Base-by-base conservation (phyloP, 2,888 invertebrate species). In the Drosophila limbata region DNA sequence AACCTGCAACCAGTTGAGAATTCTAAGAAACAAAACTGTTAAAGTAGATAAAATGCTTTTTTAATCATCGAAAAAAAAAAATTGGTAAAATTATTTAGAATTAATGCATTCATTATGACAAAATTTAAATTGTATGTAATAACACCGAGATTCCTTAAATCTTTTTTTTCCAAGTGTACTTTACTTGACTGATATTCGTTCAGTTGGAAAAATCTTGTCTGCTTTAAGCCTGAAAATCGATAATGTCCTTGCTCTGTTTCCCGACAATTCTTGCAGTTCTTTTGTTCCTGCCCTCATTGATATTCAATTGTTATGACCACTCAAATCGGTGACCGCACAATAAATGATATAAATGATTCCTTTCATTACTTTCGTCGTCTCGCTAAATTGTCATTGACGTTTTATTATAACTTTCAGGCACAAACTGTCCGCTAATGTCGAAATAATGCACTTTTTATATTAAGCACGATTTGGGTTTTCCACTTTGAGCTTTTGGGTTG, bases 391-490 rank as follows among this genome's bases (percentile, higher is more conserved):
- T 71, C 73, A 80, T 66, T 69, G 60, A 47, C 69, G 85, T 85
- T 82, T 83, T 88, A 82, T 83, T 80, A 83, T 79, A 83, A 74
- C 62, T 17, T 44, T 59, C 25, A 44, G 45, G 13, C 15, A 28
- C 53, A 31, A 42, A 33, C 13, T 57, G 37, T 15, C 45, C 42
- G 42, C 57, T 86, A 85, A 88, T 86, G 71, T 70, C 39, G 59
- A 66, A 53, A 79, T 88, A 85, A 86, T 88, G 88, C 75, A 86
- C 69, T 83, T 81, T 74, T 73, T 71, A 81, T 81, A 69, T 57
- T 52, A 61, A 50, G 31, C 56, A 35, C 17, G 15, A 15, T n/a
- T 61, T 28, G 39, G 19, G 5, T 9, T 44, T 45, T 50, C 33
- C 4, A 4, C 11, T 6, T 37, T 44, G 4, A 28, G n/a, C 28